Conservation (phyloP, 2,113 vertebrate genomes). For the Amblyopsis rosae region DNA sequence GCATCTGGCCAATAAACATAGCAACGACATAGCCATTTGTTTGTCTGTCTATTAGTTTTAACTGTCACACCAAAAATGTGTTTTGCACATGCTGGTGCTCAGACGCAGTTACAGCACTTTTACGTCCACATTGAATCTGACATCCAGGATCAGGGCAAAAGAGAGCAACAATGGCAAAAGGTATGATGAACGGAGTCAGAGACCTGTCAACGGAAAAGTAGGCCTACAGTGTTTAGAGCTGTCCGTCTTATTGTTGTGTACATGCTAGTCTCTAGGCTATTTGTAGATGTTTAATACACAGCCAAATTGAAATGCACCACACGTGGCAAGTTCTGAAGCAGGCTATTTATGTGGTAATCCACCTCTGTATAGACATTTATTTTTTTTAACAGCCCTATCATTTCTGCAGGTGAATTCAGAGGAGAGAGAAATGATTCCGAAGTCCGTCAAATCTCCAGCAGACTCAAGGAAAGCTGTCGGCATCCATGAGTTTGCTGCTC, state of each 20-base stretch:
- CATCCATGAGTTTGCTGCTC: slow-evolving; percentile 95
- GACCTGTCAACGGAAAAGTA: slow-evolving; percentile 1
- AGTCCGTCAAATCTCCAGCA: slow-evolving; percentile 80
- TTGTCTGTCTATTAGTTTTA: slow-evolving; percentile 52
- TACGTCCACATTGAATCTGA: slow-evolving; percentile 40
- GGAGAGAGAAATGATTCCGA: slow-evolving; percentile 97
- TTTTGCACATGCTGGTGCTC: slow-evolving; percentile 11
- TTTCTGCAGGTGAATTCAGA: slow-evolving; percentile 88
- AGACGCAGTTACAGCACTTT: slow-evolving; percentile 5
- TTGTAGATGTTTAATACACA: background rate
- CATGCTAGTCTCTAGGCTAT: no score
- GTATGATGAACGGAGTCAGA: slow-evolving; percentile 27
- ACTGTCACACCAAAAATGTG: slow-evolving; percentile 31
- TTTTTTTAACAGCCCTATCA: background rate
- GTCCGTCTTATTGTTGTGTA: no score
- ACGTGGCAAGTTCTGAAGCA: background rate
- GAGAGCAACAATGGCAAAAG: slow-evolving; percentile 35
- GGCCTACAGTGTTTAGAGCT: background rate
- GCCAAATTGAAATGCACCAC: background rate
- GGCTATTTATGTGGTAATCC: background rate
- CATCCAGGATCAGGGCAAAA: slow-evolving; percentile 38
- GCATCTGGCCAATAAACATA: slow-evolving; percentile 67
- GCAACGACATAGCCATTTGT: slow-evolving; percentile 53
- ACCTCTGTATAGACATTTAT: background rate
- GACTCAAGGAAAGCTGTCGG: slow-evolving; percentile 86